Conservation (phyloP, 2,113 vertebrate genomes). For the Hypocryptadius cinnamomeus region DNA sequence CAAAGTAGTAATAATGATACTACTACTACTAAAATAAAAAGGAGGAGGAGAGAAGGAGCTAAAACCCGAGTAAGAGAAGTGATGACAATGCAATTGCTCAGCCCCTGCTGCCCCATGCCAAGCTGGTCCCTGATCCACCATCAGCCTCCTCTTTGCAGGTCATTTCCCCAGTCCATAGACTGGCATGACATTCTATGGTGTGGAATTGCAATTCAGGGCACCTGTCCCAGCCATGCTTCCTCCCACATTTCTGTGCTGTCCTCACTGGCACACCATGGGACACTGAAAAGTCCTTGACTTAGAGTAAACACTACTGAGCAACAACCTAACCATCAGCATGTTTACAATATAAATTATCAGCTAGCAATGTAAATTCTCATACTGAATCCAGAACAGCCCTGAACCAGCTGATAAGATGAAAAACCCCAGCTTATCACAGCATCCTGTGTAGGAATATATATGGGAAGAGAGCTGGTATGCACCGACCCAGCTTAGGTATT, state of each 20-base stretch:
- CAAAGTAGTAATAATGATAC: background rate
- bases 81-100: background rate
- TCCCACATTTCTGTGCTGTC: background rate
- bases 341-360: background rate
- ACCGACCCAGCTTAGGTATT: background rate
- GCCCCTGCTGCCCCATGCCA: background rate
- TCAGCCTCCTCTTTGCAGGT: background rate
- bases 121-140: background rate
- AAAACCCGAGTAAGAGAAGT: background rate
- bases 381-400: background rate
- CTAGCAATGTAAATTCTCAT: background rate
- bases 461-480: background rate
- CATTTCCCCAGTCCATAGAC: background rate
- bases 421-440: background rate
- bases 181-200: fast-evolving
- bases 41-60: background rate
- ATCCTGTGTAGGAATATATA: background rate
- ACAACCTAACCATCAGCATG: background rate
- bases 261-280: background rate
- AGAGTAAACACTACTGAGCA: background rate
- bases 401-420: background rate
- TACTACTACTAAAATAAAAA: background rate
- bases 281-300: background rate
- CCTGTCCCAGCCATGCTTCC: background rate
- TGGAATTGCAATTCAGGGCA: background rate